Percentiles rank a stretch among this genome's conserved stretches.
Conservation (phyloP, 2,888 invertebrate genomes). For the Erebia epiphron region DNA sequence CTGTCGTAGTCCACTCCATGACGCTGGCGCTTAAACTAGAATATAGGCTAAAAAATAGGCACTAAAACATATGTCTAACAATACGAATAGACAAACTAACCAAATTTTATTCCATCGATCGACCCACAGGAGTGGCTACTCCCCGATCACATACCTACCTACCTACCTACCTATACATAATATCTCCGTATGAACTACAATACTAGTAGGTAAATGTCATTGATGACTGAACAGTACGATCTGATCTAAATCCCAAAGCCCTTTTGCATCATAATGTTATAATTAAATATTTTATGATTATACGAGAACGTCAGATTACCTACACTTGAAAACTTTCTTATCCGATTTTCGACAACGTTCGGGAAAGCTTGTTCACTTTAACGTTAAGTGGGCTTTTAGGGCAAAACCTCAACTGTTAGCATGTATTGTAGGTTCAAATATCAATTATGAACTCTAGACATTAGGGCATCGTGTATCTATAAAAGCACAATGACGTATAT, state of each 20-base stretch:
- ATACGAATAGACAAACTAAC: not conserved
- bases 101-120: slow-evolving; percentile 7
- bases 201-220: slow-evolving; percentile 1
- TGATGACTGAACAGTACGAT: not conserved
- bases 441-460: no score
- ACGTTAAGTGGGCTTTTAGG: slow-evolving; percentile 34
- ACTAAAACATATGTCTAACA: not conserved
- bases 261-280: not conserved
- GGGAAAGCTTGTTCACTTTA: slow-evolving; percentile 34
- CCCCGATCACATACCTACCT: not conserved
- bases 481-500: not conserved
- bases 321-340: slow-evolving; percentile 29
- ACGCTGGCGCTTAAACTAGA: no score
- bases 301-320: slow-evolving; percentile 8
- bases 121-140: slow-evolving; percentile 12
- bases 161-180: not conserved
- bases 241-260: not conserved
- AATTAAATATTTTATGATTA: not conserved
- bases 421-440: not conserved
- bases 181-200: not conserved
- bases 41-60: no score
- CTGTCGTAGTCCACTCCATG: no score
- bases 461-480: not conserved
- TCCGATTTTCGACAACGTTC: slow-evolving; percentile 33
- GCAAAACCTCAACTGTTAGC: slow-evolving; percentile 20